These are phyloP conservation scores for Tryphoninae sp. DNA, from an alignment of 2,888 invertebrate species.

Conservation along the genomic window DNA sequence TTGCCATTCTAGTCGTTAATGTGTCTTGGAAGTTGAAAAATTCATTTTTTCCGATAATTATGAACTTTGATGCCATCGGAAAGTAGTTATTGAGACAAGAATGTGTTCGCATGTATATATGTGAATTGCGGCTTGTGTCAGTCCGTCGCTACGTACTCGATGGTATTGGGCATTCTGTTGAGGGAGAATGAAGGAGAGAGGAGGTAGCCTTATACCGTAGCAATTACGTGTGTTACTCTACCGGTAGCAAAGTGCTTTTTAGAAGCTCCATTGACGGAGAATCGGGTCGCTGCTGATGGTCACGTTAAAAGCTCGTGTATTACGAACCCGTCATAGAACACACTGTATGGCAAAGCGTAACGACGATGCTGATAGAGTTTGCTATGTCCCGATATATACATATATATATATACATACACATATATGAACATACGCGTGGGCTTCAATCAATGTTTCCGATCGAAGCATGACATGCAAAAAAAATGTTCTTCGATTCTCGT, in stretches of 20 bases:
- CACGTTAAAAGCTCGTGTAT: constrained; percentile 62
- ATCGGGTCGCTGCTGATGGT: constrained; percentile 55
- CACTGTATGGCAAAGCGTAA: constrained; percentile 43
- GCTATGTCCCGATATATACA: constrained; percentile 11
- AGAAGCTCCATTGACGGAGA: constrained; percentile 50
- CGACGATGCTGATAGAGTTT: constrained; percentile 42
- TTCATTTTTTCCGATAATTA: constrained; percentile 44
- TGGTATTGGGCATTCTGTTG: constrained; percentile 21
- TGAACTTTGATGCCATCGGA: constrained; percentile 1
- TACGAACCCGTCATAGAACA: constrained; percentile 50
- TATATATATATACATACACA: background rate
- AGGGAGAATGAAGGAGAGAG: no score
- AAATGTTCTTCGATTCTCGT: background rate
- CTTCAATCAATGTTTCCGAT: constrained; percentile 28
- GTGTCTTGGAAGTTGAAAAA: constrained; percentile 32
- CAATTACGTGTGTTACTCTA: constrained; percentile 53
- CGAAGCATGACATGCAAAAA: constrained; percentile 16
- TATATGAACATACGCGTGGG: background rate
- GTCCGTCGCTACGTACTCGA: constrained; percentile 9
- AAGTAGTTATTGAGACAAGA: constrained; percentile 47
- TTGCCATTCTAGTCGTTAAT: constrained; percentile 23
- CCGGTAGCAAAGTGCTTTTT: constrained; percentile 59
- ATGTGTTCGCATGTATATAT: background rate
- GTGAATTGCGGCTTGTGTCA: constrained; percentile 34
- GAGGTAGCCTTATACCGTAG: constrained; percentile 35